Evolutionary conservation across 1,140 invertebrate species (phyloP).

Genomic region (Cephus cinctus): DNA sequence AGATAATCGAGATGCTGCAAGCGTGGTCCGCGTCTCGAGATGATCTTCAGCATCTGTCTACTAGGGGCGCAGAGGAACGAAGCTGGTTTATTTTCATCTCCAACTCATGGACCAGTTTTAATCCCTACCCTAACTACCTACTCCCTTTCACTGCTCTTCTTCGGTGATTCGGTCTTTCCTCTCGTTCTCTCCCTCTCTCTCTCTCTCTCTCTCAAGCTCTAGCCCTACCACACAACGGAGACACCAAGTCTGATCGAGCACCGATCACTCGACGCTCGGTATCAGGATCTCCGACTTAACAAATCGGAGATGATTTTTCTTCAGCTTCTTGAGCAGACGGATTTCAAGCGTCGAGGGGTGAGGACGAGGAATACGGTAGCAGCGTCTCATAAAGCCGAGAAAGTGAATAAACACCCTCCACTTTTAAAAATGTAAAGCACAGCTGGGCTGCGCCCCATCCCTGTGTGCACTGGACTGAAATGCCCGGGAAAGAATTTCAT

Average conservation of each 20-base stretch:
- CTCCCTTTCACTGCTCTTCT: conserved; percentile 1
- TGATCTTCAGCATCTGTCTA: conserved; percentile 48
- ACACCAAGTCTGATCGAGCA: too few relatives aligned
- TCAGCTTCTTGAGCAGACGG: background rate
- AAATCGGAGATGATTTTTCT: background rate
- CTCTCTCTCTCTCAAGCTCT: too few relatives aligned
- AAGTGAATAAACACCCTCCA: conserved; percentile 15
- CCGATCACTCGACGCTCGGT: background rate
- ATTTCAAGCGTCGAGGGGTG: conserved; percentile 21
- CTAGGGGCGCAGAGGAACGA: conserved; percentile 31
- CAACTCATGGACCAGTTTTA: conserved; percentile 29
- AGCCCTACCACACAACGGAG: too few relatives aligned
- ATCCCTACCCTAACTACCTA: background rate
- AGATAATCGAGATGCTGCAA: conserved; percentile 41
- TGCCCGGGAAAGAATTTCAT: too few relatives aligned
- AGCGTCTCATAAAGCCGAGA: conserved; percentile 22
- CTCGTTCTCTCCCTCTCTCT: background rate
- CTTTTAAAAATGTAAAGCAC: background rate
- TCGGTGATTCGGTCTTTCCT: too few relatives aligned
- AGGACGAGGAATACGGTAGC: conserved; percentile 29
- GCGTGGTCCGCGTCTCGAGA: conserved; percentile 42
- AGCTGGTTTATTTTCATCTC: conserved; percentile 23
- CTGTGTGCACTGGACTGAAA: too few relatives aligned
- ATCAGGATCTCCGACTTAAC: background rate
- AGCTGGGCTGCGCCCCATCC: too few relatives aligned